Evolutionary conservation across 1,140 invertebrate genomes (phyloP), one percentile per base, ranked within the genome.

Genomic region (Neodiprion fabricii): DNA sequence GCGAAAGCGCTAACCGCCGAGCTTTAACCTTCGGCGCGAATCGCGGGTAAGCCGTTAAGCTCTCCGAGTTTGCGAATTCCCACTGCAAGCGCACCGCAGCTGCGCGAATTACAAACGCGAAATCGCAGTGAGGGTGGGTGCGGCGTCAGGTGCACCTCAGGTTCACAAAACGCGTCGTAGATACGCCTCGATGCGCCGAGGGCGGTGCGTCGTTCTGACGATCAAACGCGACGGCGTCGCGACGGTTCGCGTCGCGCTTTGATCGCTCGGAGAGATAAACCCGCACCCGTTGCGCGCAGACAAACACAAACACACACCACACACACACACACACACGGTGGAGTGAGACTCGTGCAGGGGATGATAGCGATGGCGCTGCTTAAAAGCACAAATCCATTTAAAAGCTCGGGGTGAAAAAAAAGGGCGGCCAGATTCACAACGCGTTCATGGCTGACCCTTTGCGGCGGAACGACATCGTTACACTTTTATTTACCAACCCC

Each of bases 1-100:
- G 79, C 81, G 81, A 82, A 83, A 73, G 76, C 75, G 77, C 79
- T 78, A 78, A 79, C 68, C 67, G 68, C 48, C 49, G 9, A 61
- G 11, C 53, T 61, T 53, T 9, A 9, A 12, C 53, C 53, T 4
- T 61, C n/a, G 11, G n/a, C 11, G n/a, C n/a, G 9, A 14, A 61
- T 17, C 53, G 53, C n/a, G 9, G n/a, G 53, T 61, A 61, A 61
- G 28, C 28, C 28, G 28, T 5, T 40, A 40, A 40, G 28, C 28
- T 40, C 5, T 40, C 17, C 17, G 28, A 40, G 28, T 40, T 40
- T 40, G 2, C 28, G 0, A 40, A 21, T 21, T 21, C 17, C 17
- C 17, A 21, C 17, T 21, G 17, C 17, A 21, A 21, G 17, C 17
- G 17, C 17, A 21, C 17, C 17, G 17, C 17, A 21, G 17, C 17